phyloP scores from a whole-genome alignment of 2,888 invertebrate species.

The Thecophora atra region DNA sequence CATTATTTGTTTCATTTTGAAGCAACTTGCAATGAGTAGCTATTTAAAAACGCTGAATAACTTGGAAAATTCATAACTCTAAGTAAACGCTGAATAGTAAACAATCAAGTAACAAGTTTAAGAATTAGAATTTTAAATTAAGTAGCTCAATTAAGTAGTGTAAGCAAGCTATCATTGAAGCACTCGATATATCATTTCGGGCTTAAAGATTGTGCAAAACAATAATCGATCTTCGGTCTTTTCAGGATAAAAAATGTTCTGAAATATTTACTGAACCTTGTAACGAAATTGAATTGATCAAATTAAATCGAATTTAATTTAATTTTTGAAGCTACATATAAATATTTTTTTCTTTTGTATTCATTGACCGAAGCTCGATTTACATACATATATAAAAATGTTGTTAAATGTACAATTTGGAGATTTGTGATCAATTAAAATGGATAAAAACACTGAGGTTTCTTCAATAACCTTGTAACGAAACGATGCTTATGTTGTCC shows the following conservation, averaged over 20 bases:
- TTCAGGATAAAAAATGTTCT: too few species aligned
- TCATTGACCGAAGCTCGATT: slow-evolving; percentile 1
- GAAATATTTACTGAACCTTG: too few species aligned
- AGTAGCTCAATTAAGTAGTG: neutral
- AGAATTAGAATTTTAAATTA: neutral
- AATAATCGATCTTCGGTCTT: too few species aligned
- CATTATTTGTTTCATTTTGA: too few species aligned
- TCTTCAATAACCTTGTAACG: slow-evolving; percentile 15
- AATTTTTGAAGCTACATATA: neutral
- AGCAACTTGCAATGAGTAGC: too few species aligned
- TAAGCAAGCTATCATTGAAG: neutral
- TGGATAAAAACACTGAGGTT: slow-evolving; percentile 21
- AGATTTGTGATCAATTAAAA: slow-evolving; percentile 8
- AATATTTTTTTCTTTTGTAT: neutral
- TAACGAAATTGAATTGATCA: neutral
- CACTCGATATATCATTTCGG: neutral
- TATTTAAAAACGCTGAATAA: too few species aligned
- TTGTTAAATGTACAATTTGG: neutral
- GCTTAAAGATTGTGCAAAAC: neutral
- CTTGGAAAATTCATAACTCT: too few species aligned
- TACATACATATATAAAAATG: neutral
- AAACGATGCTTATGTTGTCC: too few species aligned
- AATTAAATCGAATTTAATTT: neutral
- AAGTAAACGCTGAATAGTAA: too few species aligned
- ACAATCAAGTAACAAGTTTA: neutral